phyloP scores from a whole-genome alignment of 1,140 invertebrate species.

The Elymnias hypermnestra region DNA sequence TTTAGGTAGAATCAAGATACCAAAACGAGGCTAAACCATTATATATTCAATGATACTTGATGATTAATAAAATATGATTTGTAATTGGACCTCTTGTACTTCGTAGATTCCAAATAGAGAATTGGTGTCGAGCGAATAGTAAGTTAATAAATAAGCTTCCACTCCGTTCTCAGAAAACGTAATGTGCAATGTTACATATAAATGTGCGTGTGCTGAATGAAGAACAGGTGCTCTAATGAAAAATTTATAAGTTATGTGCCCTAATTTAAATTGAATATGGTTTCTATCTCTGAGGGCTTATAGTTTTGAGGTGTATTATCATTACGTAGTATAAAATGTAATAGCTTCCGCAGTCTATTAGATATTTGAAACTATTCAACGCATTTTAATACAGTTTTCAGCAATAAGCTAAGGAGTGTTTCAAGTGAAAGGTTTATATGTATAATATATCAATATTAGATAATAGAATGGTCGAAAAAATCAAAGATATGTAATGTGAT shows the following conservation, averaged over 20 bases:
- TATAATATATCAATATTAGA: too few relatives aligned
- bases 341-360: too few relatives aligned
- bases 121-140: conserved; percentile 5
- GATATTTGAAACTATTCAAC: too few relatives aligned
- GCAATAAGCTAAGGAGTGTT: too few relatives aligned
- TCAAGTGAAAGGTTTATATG: too few relatives aligned
- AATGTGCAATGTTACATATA: conserved; percentile 18
- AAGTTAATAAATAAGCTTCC: conserved; percentile 21
- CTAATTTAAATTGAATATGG: conserved; percentile 11
- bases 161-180: conserved; percentile 6
- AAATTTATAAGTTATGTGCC: conserved; percentile 22
- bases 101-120: conserved; percentile 19
- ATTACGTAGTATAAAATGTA: too few relatives aligned
- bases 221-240: conserved; percentile 27
- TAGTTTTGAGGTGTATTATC: background rate
- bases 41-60: conserved; percentile 12
- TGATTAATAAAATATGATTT: conserved; percentile 21
- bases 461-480: too few relatives aligned
- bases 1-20: conserved; percentile 10
- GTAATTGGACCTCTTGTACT: conserved; percentile 15
- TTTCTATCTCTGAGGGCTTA: conserved; percentile 5
- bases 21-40: conserved; percentile 10
- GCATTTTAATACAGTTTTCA: too few relatives aligned
- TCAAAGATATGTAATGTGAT: too few relatives aligned
- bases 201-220: conserved; percentile 15